Evolutionary conservation across 2,797 vertebrate genomes (phyloP), one percentile per base, ranked within the genome.

Genomic region (Valencia hispanica): DNA sequence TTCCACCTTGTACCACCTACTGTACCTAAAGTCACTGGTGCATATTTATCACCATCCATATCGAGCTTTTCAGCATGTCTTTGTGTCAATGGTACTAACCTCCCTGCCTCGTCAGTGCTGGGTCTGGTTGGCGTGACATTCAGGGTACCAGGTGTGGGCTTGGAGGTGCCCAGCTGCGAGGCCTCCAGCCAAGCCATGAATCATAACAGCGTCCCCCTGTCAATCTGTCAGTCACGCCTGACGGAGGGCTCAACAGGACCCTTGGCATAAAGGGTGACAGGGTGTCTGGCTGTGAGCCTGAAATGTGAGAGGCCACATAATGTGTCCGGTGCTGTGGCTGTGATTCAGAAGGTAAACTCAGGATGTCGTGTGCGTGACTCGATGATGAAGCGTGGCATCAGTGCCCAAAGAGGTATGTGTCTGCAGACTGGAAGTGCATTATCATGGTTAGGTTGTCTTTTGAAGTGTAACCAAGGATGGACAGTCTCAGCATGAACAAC

Each of bases 101-200:
- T 78, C 51, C 65, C 70, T 2, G 48, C 70, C 77, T 70, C 14
- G 15, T 65, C 83, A 47, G 70, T 0, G 43, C 59, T 80, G 78
- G 84, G 80, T 77, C 75, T 55, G 65, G 74, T 48, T 75, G 76
- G 41, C 11, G 57, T 73, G 71, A 90, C 91, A 90, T 87, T 68
- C n/a, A 15, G 72, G 85, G 92, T 88, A 90, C 91, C 94, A 94
- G 93, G 93, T 95, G 94, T 92, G 91, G 69, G 82, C 85, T 75
- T 72, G 80, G 80, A 85, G 86, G 91, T 92, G 90, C 91, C 90
- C 94, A 95, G 94, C 93, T 94, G 95, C 88, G 91, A 91, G 91
- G 87, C 90, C 91, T 86, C 92, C 91, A 94, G 84, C 83, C 91
- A 88, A 91, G 91, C 89, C 93, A 90, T 93, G 91, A 92, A 90